A percentile compares a stretch with the other conserved stretches of the same genome.
These are phyloP conservation scores for Leucania comma DNA, from an alignment of 2,888 invertebrate species.

Conservation along the genomic window DNA sequence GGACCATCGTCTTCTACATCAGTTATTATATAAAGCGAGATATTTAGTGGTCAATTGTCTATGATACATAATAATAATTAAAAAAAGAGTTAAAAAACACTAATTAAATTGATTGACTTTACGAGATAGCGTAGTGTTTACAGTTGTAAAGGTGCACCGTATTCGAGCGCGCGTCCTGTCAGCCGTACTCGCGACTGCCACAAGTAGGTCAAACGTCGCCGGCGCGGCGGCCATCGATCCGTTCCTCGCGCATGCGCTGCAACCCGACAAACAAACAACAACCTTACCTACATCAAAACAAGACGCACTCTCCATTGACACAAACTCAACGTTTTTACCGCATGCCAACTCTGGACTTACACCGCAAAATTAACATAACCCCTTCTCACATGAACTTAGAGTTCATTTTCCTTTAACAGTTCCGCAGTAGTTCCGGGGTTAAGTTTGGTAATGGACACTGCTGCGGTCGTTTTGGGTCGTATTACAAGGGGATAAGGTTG, in stretches of 20 bases:
- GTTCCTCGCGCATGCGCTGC: constrained; percentile 79
- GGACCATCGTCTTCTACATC: too few relatives aligned
- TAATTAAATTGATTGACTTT: too few relatives aligned
- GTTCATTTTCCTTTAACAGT: constrained; percentile 54
- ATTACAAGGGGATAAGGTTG: constrained; percentile 41
- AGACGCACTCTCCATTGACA: constrained; percentile 21
- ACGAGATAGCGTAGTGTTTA: neutral
- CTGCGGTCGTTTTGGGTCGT: constrained; percentile 39
- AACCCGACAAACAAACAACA: constrained; percentile 48
- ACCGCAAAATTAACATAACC: constrained; percentile 51
- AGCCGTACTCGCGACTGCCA: constrained; percentile 66
- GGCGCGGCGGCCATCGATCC: constrained; percentile 86
- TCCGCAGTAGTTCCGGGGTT: constrained; percentile 19
- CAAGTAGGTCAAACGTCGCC: constrained; percentile 86
- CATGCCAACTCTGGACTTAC: constrained; percentile 64
- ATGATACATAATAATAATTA: too few relatives aligned
- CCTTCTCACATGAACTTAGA: constrained; percentile 46
- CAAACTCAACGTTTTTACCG: constrained; percentile 59
- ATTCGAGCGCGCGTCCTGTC: constrained; percentile 33
- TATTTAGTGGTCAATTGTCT: too few relatives aligned
- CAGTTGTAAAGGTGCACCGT: constrained; percentile 27
- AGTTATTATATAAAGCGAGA: too few relatives aligned
- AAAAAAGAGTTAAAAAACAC: too few relatives aligned
- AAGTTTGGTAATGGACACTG: constrained; percentile 28
- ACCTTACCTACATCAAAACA: constrained; percentile 40